A percentile compares a stretch with the other conserved stretches of the same genome.
These are phyloP conservation scores for Drosophila tristis DNA, from an alignment of 1,140 invertebrate genomes.

Conservation along the genomic window DNA sequence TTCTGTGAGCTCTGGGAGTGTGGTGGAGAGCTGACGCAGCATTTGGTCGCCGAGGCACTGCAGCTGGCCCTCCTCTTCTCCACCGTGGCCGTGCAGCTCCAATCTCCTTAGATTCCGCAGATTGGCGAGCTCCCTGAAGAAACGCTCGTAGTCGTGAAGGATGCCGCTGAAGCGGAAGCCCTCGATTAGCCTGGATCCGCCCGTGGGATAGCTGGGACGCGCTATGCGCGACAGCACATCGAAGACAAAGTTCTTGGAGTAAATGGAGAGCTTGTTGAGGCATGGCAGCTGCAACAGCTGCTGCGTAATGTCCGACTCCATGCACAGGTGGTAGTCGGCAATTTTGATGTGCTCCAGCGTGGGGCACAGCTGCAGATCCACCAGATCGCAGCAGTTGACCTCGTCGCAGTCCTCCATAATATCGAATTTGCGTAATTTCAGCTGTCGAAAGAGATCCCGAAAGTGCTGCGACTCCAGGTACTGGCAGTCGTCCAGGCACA, in stretches of 20 bases:
- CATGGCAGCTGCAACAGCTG: constrained; percentile 59
- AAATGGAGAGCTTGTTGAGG: constrained; percentile 69
- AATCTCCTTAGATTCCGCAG: constrained; percentile 47
- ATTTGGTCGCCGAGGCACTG: constrained; percentile 63
- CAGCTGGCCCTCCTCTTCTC: constrained; percentile 32
- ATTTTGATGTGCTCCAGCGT: constrained; percentile 76
- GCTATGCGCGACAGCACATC: constrained; percentile 68
- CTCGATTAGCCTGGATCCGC: constrained; percentile 42
- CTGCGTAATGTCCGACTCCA: constrained; percentile 68
- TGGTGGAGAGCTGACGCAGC: constrained; percentile 37
- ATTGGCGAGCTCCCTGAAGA: constrained; percentile 64
- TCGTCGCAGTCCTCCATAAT: constrained; percentile 79
- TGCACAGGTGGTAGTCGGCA: constrained; percentile 75
- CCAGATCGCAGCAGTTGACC: constrained; percentile 74
- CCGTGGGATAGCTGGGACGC: constrained; percentile 29
- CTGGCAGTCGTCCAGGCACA: constrained; percentile 71
- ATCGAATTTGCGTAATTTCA: constrained; percentile 67
- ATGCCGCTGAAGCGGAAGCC: constrained; percentile 66
- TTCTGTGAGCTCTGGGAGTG: constrained; percentile 53
- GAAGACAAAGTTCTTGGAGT: constrained; percentile 75
- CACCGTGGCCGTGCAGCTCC: constrained; percentile 44
- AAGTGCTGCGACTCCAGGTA: constrained; percentile 70
- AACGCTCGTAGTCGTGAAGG: constrained; percentile 63
- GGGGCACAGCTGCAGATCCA: constrained; percentile 65
- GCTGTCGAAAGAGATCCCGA: constrained; percentile 61